These are phyloP conservation scores for Miltochrista miniata DNA, from an alignment of 2,888 invertebrate genomes.

Conservation along the genomic window DNA sequence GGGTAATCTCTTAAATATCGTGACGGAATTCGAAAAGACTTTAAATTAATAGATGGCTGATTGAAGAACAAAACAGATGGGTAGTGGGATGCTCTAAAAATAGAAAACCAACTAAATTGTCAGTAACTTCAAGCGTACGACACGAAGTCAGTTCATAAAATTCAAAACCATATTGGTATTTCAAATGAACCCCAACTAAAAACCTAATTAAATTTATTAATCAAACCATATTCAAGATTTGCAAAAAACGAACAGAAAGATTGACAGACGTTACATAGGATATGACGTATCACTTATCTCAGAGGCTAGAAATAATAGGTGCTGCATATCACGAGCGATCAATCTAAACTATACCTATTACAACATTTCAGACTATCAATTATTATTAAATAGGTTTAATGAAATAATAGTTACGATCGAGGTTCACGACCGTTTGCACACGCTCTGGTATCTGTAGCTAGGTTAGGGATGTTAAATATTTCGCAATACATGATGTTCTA, in stretches of 20 bases:
- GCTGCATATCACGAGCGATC: conserved; percentile 71
- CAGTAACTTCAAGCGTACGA: too few species aligned
- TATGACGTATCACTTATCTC: background rate
- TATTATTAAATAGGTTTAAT: conserved; percentile 56
- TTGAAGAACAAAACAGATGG: too few species aligned
- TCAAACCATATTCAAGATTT: background rate
- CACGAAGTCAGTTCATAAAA: too few species aligned
- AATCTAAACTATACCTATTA: conserved; percentile 62
- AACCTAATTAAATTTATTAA: background rate
- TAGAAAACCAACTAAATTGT: too few species aligned
- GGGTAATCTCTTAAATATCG: too few species aligned
- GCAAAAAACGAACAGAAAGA: too few species aligned
- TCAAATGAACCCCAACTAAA: too few species aligned
- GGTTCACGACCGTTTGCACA: conserved; percentile 56
- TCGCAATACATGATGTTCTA: background rate
- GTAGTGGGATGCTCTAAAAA: too few species aligned
- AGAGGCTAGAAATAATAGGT: conserved; percentile 51
- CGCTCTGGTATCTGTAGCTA: conserved; percentile 16
- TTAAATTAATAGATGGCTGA: too few species aligned
- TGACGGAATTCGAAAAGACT: too few species aligned
- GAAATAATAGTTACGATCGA: conserved; percentile 63
- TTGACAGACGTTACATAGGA: background rate
- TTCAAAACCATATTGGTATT: too few species aligned
- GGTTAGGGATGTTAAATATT: background rate
- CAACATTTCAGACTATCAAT: conserved; percentile 73